Base-by-base conservation (phyloP, 2,888 invertebrate species). In the Tipula confusa region DNA sequence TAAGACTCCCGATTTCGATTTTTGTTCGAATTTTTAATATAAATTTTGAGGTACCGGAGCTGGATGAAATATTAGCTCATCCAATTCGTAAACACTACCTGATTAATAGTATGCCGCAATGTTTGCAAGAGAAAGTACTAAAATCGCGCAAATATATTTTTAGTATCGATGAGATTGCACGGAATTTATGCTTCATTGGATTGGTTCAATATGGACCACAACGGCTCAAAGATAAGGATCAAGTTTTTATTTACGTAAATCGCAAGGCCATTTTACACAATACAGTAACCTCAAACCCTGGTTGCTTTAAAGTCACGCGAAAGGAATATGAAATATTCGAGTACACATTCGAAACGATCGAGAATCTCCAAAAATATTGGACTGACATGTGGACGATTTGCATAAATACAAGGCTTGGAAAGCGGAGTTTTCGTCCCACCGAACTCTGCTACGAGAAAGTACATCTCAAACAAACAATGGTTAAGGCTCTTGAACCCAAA, bases 181-280 rank as follows among this genome's bases (percentile, higher is more conserved):
- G 90, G 1, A 88, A 91, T n/a, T 89, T 95, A 0, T 92, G 92
- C 85, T 92, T 92, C 84, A 91, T 94, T 86, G 95, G 95, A 0
- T 88, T 96, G 11, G 85, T 94, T 9, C 94, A 95, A 86, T 92
- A 94, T 86, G 93, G 94, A 0, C 92, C 93, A 0, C 92, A 93
- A 84, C 89, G 91, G 82, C 88, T 91, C 33, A 93, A 93, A 86
- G 93, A 94, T 85, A 95, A 92, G 86, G 94, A 92, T 87, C 93
- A 93, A 90, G 91, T 93, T n/a, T 93, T 93, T 85, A 87, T 95
- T 4, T 95, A 93, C 86, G 84, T 95, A 0, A 95, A 96, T 87
- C 90, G 90, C 2, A 90, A 89, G 28, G 92, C 93, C 0, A 89
- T 91, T 43, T 86, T 95, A 2, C 87, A 92, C 84, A 94, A 96